These are phyloP conservation scores for Aricia artaxerxes DNA, from an alignment of 2,888 invertebrate species.

Conservation along the genomic window DNA sequence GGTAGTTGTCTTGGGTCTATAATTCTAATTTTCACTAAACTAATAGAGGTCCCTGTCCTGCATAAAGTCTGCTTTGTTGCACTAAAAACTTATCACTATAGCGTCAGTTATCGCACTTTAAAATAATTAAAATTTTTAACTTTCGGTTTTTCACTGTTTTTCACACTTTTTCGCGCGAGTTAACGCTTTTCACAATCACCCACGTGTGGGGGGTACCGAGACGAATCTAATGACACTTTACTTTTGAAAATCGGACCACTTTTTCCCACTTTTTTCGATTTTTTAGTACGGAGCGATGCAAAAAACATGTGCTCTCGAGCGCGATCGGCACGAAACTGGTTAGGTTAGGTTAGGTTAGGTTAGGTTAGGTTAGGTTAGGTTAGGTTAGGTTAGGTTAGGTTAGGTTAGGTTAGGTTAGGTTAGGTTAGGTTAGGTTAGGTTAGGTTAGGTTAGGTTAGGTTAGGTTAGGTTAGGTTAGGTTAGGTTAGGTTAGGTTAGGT, in stretches of 20 bases:
- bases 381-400: no score
- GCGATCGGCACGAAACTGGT: neutral
- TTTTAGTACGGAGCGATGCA: conserved; percentile 25
- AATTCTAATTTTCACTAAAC: neutral
- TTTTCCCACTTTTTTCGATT: neutral
- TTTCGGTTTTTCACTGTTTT: conserved; percentile 30
- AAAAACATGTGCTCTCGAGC: neutral
- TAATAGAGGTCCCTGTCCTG: neutral
- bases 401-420: no score
- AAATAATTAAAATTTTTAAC: neutral
- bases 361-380: no score
- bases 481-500: no score
- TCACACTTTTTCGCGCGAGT: neutral
- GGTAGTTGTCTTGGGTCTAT: neutral
- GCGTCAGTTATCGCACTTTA: conserved; percentile 1
- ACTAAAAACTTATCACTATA: neutral
- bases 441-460: no score
- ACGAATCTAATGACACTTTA: no score
- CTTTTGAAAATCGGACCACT: no score
- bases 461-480: no score
- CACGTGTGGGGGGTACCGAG: no score
- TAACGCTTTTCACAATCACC: no score
- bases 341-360: no score
- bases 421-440: no score
- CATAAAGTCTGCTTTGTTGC: neutral